phyloP scores from a whole-genome alignment of 1,140 invertebrate species.

The Scylla paramamosain region DNA sequence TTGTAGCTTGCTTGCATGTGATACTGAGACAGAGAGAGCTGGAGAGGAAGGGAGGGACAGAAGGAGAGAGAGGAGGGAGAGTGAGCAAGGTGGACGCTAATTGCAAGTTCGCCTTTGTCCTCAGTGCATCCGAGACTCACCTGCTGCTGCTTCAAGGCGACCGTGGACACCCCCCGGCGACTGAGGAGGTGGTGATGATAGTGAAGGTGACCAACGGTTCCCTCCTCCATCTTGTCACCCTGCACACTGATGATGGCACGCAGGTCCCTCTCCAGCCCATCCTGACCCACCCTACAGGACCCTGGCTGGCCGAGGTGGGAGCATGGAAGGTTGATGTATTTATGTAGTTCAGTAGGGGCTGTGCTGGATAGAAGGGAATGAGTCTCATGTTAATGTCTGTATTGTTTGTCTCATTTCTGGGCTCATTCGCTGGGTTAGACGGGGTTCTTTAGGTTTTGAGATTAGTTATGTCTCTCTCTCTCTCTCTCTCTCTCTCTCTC shows the following conservation, averaged over 20 bases:
- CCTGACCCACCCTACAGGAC: background rate
- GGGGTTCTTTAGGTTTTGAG: no score
- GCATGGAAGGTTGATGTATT: background rate
- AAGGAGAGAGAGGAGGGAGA: constrained; percentile 35
- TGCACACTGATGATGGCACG: constrained; percentile 23
- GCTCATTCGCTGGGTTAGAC: background rate
- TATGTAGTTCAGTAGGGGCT: background rate
- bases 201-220: constrained; percentile 1
- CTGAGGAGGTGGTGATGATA: background rate
- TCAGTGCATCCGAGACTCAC: background rate
- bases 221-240: background rate
- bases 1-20: no score
- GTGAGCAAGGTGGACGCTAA: background rate
- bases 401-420: background rate
- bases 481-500: background rate
- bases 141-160: background rate
- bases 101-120: background rate
- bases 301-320: background rate
- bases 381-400: background rate
- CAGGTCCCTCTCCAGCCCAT: background rate
- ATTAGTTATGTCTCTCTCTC: background rate
- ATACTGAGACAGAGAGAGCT: no score
- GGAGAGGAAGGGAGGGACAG: background rate
- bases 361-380: background rate
- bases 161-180: background rate